Evolutionary conservation across 37 sponge, comb jelly and placozoan species (phyloP).

Genomic region (Dysidea cf. avara): DNA sequence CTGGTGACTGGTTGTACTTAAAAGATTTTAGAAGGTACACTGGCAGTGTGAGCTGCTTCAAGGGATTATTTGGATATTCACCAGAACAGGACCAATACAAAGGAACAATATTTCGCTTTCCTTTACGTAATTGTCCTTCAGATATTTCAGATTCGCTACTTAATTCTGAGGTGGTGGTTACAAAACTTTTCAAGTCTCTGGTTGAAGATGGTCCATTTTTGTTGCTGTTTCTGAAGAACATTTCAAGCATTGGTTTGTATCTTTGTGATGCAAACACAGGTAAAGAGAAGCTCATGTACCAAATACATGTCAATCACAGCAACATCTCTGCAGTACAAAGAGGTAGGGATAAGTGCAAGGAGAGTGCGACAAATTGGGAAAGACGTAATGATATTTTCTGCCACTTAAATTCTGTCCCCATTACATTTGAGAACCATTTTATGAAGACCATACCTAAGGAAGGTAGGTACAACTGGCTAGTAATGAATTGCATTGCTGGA

Average conservation of each 20-base stretch:
- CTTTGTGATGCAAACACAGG: neutral
- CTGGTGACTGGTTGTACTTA: slow-evolving; percentile 5
- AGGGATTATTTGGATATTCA: slow-evolving; percentile 32
- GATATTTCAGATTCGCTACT: slow-evolving; percentile 26
- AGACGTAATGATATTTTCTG: neutral
- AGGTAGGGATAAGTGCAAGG: neutral
- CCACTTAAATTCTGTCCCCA: neutral
- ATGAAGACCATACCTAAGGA: neutral
- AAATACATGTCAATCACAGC: neutral
- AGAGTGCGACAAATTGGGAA: neutral
- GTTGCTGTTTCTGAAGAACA: slow-evolving; percentile 61
- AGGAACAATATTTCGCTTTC: slow-evolving; percentile 78
- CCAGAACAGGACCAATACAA: slow-evolving; percentile 9
- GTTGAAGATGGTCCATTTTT: slow-evolving; percentile 41
- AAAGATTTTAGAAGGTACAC: slow-evolving; percentile 20
- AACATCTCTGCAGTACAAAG: neutral
- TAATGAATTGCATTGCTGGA: slow-evolving; percentile 51
- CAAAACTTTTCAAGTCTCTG: slow-evolving; percentile 44
- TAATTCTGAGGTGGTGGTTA: slow-evolving; percentile 25
- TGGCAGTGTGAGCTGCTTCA: slow-evolving; percentile 35
- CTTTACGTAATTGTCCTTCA: slow-evolving; percentile 51
- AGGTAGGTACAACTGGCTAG: slow-evolving; percentile 41
- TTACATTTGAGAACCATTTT: too few relatives aligned
- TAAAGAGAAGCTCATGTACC: neutral
- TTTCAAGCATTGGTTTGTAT: slow-evolving; percentile 39